Evolutionary conservation across 2,113 vertebrate genomes (phyloP).

Genomic region (Cololabis saira): DNA sequence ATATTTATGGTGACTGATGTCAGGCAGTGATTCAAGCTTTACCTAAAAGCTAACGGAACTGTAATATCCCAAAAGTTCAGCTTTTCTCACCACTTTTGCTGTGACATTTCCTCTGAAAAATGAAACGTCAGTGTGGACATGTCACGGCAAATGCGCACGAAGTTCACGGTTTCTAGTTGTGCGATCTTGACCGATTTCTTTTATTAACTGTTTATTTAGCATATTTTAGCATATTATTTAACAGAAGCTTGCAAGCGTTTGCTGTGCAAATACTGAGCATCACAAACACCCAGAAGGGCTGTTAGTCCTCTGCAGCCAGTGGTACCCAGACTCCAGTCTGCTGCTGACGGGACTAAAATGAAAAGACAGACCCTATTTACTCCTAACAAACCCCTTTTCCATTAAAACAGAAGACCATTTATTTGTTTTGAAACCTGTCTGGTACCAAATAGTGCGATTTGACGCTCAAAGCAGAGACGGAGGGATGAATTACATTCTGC

Average conservation of each 20-base stretch:
- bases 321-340: not conserved
- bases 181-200: too few relatives aligned
- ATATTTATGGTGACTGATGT: constrained; percentile 2
- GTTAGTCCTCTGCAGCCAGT: too few relatives aligned
- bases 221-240: too few relatives aligned
- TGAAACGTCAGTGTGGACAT: not conserved
- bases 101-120: constrained; percentile 4
- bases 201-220: too few relatives aligned
- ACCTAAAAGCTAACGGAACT: not conserved
- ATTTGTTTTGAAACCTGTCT: not conserved
- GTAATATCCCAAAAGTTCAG: not conserved
- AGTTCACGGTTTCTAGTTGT: too few relatives aligned
- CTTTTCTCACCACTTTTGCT: not conserved
- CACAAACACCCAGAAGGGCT: too few relatives aligned
- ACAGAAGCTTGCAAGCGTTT: too few relatives aligned
- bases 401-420: too few relatives aligned
- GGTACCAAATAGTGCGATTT: not conserved
- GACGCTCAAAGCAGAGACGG: too few relatives aligned
- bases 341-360: not conserved
- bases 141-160: not conserved
- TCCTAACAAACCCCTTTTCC: too few relatives aligned
- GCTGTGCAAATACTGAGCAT: too few relatives aligned
- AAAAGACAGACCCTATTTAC: constrained; percentile 5
- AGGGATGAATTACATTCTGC: not conserved
- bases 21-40: constrained; percentile 23